Percentiles rank a stretch among this genome's conserved stretches.
phyloP scores from a whole-genome alignment of 2,797 vertebrate genomes.

The Falco berigora region DNA sequence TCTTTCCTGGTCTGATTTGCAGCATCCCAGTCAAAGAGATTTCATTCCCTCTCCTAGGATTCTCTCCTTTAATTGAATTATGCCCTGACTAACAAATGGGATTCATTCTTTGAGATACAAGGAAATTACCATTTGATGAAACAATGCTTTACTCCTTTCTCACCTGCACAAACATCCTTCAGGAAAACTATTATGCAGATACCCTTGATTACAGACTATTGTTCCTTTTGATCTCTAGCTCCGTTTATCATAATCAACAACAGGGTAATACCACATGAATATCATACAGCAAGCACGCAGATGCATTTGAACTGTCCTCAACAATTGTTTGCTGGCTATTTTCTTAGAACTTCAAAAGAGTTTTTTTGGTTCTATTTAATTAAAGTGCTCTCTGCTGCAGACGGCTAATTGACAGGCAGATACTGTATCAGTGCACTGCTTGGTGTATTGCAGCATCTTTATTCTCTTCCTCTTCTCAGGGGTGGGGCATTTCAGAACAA shows the following conservation, averaged over 20 bases:
- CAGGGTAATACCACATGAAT: background rate
- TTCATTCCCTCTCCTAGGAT: background rate
- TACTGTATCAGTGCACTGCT: background rate
- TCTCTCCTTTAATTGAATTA: constrained; percentile 56
- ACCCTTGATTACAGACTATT: constrained; percentile 32
- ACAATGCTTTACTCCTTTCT: constrained; percentile 29
- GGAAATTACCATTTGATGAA: constrained; percentile 51
- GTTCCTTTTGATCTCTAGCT: constrained; percentile 18
- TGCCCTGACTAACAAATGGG: background rate
- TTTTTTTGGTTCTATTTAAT: background rate
- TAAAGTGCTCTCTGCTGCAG: background rate
- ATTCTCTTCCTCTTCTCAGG: background rate
- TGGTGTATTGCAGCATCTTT: background rate
- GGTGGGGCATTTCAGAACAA: background rate
- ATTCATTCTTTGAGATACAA: background rate
- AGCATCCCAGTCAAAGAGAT: background rate
- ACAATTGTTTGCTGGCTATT: background rate
- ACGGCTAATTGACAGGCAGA: background rate
- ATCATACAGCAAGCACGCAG: background rate
- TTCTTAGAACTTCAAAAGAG: background rate
- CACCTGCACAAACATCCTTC: constrained; percentile 49
- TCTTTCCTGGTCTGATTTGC: background rate
- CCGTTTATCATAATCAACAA: background rate
- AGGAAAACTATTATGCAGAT: constrained; percentile 32
- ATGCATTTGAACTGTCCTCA: background rate